phyloP scores from a whole-genome alignment of 2,888 invertebrate species.

The Eupsilia transversa region DNA sequence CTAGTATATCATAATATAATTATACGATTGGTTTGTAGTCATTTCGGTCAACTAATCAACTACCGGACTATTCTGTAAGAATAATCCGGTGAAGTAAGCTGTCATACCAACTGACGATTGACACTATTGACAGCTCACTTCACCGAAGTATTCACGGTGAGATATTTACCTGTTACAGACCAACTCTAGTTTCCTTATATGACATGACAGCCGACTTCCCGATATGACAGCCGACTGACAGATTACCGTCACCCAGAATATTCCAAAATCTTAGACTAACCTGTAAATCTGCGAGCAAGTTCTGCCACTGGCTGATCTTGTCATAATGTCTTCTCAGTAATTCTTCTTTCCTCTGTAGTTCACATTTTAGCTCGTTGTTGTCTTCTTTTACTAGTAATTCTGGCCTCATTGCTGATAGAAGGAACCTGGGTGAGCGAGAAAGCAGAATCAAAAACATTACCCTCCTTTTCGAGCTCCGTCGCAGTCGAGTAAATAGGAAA shows the following conservation, averaged over 20 bases:
- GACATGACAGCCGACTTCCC: no score
- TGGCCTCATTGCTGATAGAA: constrained; percentile 97
- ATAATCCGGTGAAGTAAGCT: no score
- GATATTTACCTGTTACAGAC: no score
- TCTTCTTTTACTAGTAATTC: constrained; percentile 98
- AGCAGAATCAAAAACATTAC: not conserved
- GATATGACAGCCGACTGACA: no score
- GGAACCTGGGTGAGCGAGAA: constrained; percentile 87
- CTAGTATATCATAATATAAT: no score
- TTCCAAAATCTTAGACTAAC: constrained; percentile 60
- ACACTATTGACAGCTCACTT: no score
- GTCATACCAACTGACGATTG: no score
- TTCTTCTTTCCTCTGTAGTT: constrained; percentile 97
- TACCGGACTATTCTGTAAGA: no score
- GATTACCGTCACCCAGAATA: not conserved
- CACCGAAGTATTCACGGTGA: no score
- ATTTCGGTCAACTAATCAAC: no score
- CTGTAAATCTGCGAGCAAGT: constrained; percentile 94
- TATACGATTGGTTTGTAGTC: no score
- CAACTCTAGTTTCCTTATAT: no score
- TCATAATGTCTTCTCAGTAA: constrained; percentile 96
- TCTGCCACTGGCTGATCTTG: constrained; percentile 97
- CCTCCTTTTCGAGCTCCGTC: not conserved
- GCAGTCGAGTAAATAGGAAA: not conserved
- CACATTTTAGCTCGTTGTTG: constrained; percentile 95